phyloP scores from a whole-genome alignment of 2,888 invertebrate genomes.

The Alloplasta piceator region DNA sequence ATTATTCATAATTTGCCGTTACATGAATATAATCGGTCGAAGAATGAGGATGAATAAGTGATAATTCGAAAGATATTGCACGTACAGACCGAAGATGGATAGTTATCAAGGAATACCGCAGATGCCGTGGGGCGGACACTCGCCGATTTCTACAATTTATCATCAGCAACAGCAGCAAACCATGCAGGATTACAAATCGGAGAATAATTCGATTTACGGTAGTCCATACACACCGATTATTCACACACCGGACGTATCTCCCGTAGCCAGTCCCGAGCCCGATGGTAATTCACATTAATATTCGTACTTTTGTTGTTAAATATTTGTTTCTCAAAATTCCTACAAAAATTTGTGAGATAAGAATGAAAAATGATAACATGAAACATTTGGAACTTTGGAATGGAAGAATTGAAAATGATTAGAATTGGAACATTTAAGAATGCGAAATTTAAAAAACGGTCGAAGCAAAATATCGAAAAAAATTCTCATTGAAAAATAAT shows the following conservation, averaged over 20 bases:
- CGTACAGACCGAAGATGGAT: slow-evolving; percentile 81
- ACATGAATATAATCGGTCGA: no score
- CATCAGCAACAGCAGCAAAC: slow-evolving; percentile 82
- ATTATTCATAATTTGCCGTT: no score
- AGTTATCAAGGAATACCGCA: slow-evolving; percentile 82
- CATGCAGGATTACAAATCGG: slow-evolving; percentile 82
- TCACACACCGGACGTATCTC: slow-evolving; percentile 93
- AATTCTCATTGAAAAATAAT: no score
- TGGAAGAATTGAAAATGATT: no score
- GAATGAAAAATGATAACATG: no score
- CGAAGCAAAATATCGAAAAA: no score
- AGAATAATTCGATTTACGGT: slow-evolving; percentile 82
- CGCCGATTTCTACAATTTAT: slow-evolving; percentile 83
- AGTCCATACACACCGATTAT: slow-evolving; percentile 84
- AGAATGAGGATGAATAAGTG: slow-evolving; percentile 22
- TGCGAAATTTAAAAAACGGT: no score
- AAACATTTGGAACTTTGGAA: no score
- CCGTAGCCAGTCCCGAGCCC: slow-evolving; percentile 93
- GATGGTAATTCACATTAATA: slow-evolving; percentile 83
- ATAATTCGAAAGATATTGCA: slow-evolving; percentile 24
- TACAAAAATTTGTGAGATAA: no score
- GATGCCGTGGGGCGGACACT: slow-evolving; percentile 82
- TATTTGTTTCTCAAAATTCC: background rate
- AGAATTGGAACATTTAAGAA: no score
- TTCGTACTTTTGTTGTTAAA: slow-evolving; percentile 25